phyloP scores from a whole-genome alignment of 2,113 vertebrate genomes.

The Butorides virescens region DNA sequence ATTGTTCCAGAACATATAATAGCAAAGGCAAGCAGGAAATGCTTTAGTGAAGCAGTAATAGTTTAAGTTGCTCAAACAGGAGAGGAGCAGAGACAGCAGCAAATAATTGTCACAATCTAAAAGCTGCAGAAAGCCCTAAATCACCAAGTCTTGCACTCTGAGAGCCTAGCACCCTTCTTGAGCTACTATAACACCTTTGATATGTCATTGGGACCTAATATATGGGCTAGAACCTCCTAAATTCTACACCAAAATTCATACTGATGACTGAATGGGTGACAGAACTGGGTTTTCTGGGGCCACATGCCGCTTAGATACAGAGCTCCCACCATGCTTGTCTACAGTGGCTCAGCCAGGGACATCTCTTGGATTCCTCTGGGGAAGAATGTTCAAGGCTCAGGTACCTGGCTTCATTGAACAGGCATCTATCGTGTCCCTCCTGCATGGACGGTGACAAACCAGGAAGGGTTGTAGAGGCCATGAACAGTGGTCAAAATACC shows the following conservation, averaged over 20 bases:
- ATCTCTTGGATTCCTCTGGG: not conserved
- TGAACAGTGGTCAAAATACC: not conserved
- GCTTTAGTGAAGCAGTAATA: not conserved
- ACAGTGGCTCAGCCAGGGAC: not conserved
- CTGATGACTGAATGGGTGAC: not conserved
- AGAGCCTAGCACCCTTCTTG: not conserved
- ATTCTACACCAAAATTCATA: not conserved
- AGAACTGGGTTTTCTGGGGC: not conserved
- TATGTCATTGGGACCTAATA: not conserved
- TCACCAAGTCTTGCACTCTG: not conserved
- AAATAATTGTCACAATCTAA: not conserved
- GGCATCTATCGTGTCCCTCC: accelerated
- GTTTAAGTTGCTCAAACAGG: not conserved
- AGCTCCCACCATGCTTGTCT: not conserved
- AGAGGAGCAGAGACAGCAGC: not conserved
- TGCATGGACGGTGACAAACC: not conserved
- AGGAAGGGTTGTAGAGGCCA: not conserved
- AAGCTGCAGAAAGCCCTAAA: not conserved
- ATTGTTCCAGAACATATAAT: constrained; percentile 53
- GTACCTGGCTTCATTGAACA: not conserved
- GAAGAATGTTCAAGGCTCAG: not conserved
- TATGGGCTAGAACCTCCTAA: not conserved
- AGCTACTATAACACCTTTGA: not conserved
- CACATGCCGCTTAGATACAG: not conserved
- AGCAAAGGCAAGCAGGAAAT: not conserved